Evolutionary conservation across 1,140 invertebrate species (phyloP).

Genomic region (Muscidifurax raptorellus): DNA sequence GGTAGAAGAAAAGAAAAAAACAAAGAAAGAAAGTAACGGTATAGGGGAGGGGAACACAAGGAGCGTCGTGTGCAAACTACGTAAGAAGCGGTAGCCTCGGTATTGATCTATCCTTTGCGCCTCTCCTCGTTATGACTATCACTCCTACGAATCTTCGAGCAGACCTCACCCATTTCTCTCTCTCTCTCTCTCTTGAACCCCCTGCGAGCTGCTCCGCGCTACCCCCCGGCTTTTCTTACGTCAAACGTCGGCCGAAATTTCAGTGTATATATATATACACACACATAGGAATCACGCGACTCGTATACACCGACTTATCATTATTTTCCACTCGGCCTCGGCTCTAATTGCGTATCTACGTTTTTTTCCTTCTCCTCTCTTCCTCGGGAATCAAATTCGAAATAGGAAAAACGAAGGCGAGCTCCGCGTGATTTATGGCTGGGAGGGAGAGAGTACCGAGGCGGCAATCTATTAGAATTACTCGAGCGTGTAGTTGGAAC

Average conservation of each 20-base stretch:
- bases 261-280: too few species aligned
- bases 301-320: neutral
- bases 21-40: neutral
- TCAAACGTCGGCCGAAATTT: slow-evolving; percentile 17
- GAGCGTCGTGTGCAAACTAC: slow-evolving; percentile 63
- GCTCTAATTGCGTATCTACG: neutral
- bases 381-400: slow-evolving; percentile 7
- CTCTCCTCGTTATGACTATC: slow-evolving; percentile 69
- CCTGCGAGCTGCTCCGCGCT: neutral
- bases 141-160: slow-evolving; percentile 69
- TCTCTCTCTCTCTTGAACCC: neutral
- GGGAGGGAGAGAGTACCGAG: slow-evolving; percentile 22
- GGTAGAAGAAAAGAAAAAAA: neutral
- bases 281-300: slow-evolving; percentile 26
- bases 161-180: slow-evolving; percentile 60
- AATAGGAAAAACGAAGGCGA: slow-evolving; percentile 5
- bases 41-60: slow-evolving; percentile 51
- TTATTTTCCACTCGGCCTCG: neutral
- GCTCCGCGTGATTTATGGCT: slow-evolving; percentile 29
- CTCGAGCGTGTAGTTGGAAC: slow-evolving; percentile 55
- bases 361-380: neutral
- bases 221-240: neutral
- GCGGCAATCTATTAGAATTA: slow-evolving; percentile 65
- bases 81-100: slow-evolving; percentile 66
- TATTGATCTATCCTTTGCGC: slow-evolving; percentile 72